Base-by-base conservation (phyloP, 2,888 invertebrate genomes). In the Clistopyga incitator region DNA sequence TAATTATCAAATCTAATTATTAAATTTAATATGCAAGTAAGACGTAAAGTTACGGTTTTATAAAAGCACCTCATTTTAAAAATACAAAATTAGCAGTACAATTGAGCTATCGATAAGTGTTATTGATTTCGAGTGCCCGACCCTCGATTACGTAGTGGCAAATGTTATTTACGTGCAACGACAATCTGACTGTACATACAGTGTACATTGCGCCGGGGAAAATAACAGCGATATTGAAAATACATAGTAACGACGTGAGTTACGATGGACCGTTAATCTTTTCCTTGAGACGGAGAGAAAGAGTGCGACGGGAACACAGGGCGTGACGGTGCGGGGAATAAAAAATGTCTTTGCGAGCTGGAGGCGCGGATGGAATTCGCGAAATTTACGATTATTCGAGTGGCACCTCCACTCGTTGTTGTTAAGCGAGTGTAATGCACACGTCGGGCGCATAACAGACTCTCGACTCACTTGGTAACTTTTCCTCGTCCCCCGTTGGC, bases 151-250 rank as follows among this genome's bases (percentile, higher is more conserved):
- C 23, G n/a, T n/a, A 10, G 42, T 8, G n/a, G 18, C 50, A 42
- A 15, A 34, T 2, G 34, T 52, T 54, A 52, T 52, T 74, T 74
- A 67, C 38, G 59, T 23, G 67, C 23, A 61, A 50, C 67, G 68
- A 68, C 74, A 80, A 75, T 75, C 15, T 20, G 54, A 45, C 42
- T 38, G 20, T 29, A 38, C 56, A 45, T 34, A 20, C n/a, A n/a
- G n/a, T n/a, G n/a, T 54, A 34, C 38, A 42, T 54, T 76, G n/a
- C 10, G 61, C 72, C 61, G 61, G 11, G 72, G 52, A 72, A 82
- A 82, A 78, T 82, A 61, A 65, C 54, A 75, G 56, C 64, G 64
- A 71, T 82, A 82, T 78, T 82, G 78, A 82, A 82, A 78, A 61
- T 18, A 74, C 47, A 71, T 25, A 47, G 29, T 68, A 34, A 18